Evolutionary conservation across 2,888 invertebrate species (phyloP), one percentile per base, ranked within the genome.

Genomic region (Tribolium freemani): DNA sequence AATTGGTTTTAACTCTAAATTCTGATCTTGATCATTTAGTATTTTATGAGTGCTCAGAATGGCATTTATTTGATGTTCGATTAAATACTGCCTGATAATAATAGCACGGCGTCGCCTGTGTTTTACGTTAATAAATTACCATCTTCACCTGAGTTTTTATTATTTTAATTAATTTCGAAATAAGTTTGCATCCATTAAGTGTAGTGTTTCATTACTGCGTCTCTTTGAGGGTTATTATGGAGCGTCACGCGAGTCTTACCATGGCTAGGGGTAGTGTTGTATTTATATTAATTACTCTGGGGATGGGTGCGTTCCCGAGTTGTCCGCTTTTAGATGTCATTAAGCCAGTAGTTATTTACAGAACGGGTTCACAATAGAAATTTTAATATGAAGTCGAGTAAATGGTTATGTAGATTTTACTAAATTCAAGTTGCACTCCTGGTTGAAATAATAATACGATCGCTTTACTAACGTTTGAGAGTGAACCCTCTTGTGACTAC

Each of bases 281-380:
- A 64, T 71, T 71, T 64, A 48, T 71, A 71, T 71, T 71, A 71
- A 71, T 71, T 64, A 71, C 70, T 31, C 58, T 3, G 21, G 70
- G 64, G 70, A 71, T 64, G 64, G 70, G 51, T 38, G 56, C 61
- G 44, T 57, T 64, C n/a, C 57, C 50, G 44, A 51, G 16, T 53
- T 38, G 54, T 61, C 51, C 53, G 64, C 50, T 64, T 64, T 56
- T 64, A 45, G 68, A 50, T 48, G 57, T 68, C 57, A 58, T 67
- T 67, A 67, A 48, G 56, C 48, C 21, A 48, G 56, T 70, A 51
- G 57, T 69, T 71, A 61, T 66, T 66, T 58, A 66, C 58, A 51
- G 21, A 44, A 51, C 58, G 31, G 48, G 45, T 63, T 44, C 56
- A 54, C 64, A 69, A 60, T 58, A 44, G 69, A 60, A 68, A 58